Evolutionary conservation across 2,888 invertebrate species (phyloP).

Genomic region (Drosophila robusta): DNA sequence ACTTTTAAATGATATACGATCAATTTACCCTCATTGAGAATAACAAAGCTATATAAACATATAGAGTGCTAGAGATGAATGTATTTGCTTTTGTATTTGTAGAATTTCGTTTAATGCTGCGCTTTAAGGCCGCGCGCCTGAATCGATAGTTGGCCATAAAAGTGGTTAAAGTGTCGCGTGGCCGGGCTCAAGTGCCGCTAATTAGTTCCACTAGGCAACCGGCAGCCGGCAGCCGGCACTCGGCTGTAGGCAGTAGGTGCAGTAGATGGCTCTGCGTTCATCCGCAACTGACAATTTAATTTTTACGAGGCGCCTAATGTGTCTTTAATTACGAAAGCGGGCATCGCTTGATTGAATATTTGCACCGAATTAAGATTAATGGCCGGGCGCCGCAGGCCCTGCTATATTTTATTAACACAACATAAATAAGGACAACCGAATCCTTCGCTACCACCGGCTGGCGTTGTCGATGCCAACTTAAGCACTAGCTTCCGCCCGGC

Average conservation of each 20-base stretch:
- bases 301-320: slow-evolving; percentile 74
- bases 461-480: slow-evolving; percentile 28
- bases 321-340: slow-evolving; percentile 62
- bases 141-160: slow-evolving; percentile 26
- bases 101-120: neutral
- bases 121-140: slow-evolving; percentile 1
- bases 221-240: neutral
- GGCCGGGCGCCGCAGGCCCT: slow-evolving; percentile 18
- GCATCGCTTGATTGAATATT: slow-evolving; percentile 69
- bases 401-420: slow-evolving; percentile 49
- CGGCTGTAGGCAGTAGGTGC: neutral
- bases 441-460: slow-evolving; percentile 22
- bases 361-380: slow-evolving; percentile 73
- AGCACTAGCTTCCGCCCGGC: slow-evolving; percentile 14
- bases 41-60: slow-evolving; percentile 11
- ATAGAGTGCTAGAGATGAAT: too few species aligned
- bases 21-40: neutral
- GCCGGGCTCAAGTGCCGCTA: slow-evolving; percentile 29
- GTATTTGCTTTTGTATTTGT: neutral
- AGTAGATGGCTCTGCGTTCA: slow-evolving; percentile 15
- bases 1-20: neutral
- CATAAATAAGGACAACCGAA: slow-evolving; percentile 59
- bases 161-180: slow-evolving; percentile 15
- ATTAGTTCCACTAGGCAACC: slow-evolving; percentile 20
- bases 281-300: slow-evolving; percentile 65